phyloP scores from a whole-genome alignment of 1,140 invertebrate species.

The Drosophila baimaii region DNA sequence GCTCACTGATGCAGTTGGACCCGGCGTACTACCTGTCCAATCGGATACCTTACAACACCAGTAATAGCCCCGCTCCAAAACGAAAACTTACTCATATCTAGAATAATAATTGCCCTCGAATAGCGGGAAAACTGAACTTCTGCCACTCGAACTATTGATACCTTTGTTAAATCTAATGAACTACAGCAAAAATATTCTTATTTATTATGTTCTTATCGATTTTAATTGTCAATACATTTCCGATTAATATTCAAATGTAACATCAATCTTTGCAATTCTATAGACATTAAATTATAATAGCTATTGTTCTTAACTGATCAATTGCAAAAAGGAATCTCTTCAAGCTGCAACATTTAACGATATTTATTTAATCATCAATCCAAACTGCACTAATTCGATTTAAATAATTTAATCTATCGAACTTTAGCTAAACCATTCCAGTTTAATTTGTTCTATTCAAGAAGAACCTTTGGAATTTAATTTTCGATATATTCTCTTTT shows the following conservation, averaged over 20 bases:
- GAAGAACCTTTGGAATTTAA: no score
- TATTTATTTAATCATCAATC: no score
- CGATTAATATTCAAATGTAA: neutral
- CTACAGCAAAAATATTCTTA: neutral
- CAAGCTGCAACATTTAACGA: no score
- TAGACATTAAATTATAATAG: no score
- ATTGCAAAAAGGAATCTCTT: no score
- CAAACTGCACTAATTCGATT: no score
- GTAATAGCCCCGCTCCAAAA: conserved; percentile 62
- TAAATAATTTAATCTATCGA: no score
- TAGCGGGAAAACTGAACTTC: neutral
- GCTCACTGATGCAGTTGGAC: conserved; percentile 76
- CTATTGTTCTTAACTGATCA: no score
- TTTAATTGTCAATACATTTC: neutral
- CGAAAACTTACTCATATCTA: neutral
- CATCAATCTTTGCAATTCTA: no score
- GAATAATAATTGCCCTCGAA: neutral
- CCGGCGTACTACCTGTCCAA: conserved; percentile 76
- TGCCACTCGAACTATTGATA: conserved; percentile 4
- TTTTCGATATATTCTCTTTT: no score
- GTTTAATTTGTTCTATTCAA: no score
- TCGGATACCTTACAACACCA: conserved; percentile 82
- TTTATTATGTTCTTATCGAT: neutral
- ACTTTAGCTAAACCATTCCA: no score
- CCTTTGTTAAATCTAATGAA: neutral